A percentile compares a stretch with the other conserved stretches of the same genome.
Evolutionary conservation across 2,888 invertebrate genomes (phyloP).

Genomic region (Chaitophorus viminalis): DNA sequence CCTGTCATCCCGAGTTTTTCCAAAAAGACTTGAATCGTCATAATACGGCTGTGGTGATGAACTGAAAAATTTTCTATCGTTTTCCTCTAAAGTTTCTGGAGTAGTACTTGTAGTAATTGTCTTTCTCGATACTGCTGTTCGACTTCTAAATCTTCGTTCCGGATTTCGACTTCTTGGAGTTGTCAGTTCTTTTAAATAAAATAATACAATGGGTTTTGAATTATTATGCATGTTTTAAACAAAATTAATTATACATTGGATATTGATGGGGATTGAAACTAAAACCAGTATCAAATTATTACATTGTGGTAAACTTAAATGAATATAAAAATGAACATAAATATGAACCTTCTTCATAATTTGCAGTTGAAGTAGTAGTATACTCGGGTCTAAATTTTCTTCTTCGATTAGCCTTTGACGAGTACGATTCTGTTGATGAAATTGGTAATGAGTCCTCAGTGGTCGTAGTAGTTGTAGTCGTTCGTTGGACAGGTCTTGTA

Average conservation of each 20-base stretch:
- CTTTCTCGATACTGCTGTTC: constrained; percentile 25
- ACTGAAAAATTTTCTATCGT: constrained; percentile 17
- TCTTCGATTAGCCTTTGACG: constrained; percentile 35
- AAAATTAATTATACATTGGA: too few species aligned
- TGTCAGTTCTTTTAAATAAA: constrained; percentile 17
- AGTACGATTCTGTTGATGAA: constrained; percentile 56
- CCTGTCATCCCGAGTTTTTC: constrained; percentile 41
- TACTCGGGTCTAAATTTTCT: constrained; percentile 63
- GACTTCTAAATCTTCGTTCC: constrained; percentile 48
- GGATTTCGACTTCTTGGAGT: constrained; percentile 34
- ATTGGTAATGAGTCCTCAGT: constrained; percentile 61
- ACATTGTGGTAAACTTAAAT: too few species aligned
- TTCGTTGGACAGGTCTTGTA: constrained; percentile 46
- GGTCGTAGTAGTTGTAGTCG: constrained; percentile 63
- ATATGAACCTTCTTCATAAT: constrained; percentile 44
- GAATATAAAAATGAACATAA: background rate
- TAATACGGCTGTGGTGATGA: constrained; percentile 44
- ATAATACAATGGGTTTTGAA: background rate
- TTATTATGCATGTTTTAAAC: too few species aligned
- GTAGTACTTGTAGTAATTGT: constrained; percentile 16
- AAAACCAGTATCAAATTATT: too few species aligned
- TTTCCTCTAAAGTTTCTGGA: constrained; percentile 28
- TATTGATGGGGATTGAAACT: too few species aligned
- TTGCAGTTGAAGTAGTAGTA: constrained; percentile 8
- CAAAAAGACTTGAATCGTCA: constrained; percentile 49